Base-by-base conservation (phyloP, 2,888 invertebrate genomes). In the Drosophila borealis region DNA sequence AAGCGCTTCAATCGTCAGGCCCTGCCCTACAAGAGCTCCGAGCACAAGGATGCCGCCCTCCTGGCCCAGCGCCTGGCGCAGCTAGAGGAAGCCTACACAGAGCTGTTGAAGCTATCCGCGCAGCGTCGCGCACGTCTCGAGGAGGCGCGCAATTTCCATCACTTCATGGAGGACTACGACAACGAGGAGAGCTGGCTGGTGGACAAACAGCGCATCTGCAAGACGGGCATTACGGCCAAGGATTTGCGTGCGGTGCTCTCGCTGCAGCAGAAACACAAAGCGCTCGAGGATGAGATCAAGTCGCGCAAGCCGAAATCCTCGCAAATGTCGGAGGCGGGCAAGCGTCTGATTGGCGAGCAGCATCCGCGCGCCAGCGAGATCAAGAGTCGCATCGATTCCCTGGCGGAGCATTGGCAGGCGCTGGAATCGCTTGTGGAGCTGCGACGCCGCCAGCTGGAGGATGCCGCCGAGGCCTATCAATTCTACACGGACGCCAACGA, bases 401-500 rank as follows among this genome's bases (percentile, higher is more conserved):
- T 98, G 51, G 95, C 95, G 90, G 95, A 96, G 74, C 96, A 97
- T 90, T 99, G 98, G 98, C 95, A 96, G 70, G 94, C 95, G n/a
- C 93, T 99, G n/a, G 95, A 97, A 34, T 96, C 97, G 70, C 93
- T 98, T 17, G 96, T 97, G 0, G 96, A 95, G 0, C 91, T 95
- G 64, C 93, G 96, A 45, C 94, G 95, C 56, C 95, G 95, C 67
- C 96, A 97, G 88, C 92, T 98, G 21, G 96, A 96, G 86, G 97
- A 98, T 91, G 97, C 97, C 0, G 95, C 96, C 4, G 98, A 98
- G 90, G 98, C 98, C 0, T 98, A 98, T 88, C 98, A 98, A 94
- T 98, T 98, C 93, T 98, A 98, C 92, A 97, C 98, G 0, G 99
- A 99, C 92, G 98, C 98, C 0, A 98, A 99, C 93, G 99, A 99